These are phyloP conservation scores for Rotaria magnacalcarata DNA, from an alignment of 2,888 invertebrate species.

Conservation along the genomic window DNA sequence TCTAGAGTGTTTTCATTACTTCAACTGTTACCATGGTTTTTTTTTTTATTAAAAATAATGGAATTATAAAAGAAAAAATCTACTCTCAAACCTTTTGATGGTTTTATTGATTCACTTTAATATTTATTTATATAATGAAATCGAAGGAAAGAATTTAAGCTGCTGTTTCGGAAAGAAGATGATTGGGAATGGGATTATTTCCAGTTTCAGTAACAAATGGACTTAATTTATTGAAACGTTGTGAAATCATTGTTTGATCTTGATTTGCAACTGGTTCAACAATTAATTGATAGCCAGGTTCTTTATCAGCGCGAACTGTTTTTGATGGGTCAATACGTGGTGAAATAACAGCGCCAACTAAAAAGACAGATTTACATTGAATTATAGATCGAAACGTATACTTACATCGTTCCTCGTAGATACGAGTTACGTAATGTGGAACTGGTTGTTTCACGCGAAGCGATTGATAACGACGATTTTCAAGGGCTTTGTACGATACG, in stretches of 20 bases:
- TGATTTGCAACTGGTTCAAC: not conserved
- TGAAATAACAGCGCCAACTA: not conserved
- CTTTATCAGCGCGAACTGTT: not conserved
- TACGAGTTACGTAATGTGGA: not conserved
- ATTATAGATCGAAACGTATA: not conserved
- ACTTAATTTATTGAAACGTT: constrained; percentile 27
- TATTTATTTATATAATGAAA: not conserved
- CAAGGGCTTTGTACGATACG: not conserved
- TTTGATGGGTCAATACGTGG: not conserved
- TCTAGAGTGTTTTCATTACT: too few relatives aligned
- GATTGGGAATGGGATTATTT: not conserved
- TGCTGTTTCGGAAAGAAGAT: not conserved
- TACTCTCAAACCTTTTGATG: not conserved
- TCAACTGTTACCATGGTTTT: too few relatives aligned
- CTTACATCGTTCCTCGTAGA: constrained; percentile 21
- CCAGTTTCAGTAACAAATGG: constrained; percentile 15
- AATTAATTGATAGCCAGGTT: constrained; percentile 21
- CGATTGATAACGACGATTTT: not conserved
- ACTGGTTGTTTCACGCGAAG: constrained; percentile 13
- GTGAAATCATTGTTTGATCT: constrained; percentile 12
- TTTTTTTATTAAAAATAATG: too few relatives aligned
- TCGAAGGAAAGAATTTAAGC: not conserved
- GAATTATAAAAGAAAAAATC: too few relatives aligned
- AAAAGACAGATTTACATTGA: not conserved
- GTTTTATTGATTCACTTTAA: not conserved